phyloP scores from a whole-genome alignment of 2,888 invertebrate genomes.

The Scaeva pyrastri region DNA sequence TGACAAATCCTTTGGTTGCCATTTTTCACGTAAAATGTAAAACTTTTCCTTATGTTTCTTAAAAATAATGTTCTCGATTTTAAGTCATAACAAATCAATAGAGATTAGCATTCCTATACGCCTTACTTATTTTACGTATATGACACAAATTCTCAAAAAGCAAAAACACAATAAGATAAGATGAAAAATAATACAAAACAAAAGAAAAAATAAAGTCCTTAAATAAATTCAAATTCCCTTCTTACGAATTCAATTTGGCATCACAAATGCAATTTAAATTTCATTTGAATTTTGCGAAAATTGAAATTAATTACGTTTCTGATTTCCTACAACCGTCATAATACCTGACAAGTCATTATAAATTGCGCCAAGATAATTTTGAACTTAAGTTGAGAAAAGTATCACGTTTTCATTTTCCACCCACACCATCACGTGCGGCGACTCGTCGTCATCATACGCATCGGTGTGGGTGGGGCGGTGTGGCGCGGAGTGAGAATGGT shows the following conservation, averaged over 20 bases:
- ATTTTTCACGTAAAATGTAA: too few species aligned
- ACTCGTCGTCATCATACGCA: not conserved
- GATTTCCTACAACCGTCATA: constrained; percentile 28
- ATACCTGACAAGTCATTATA: constrained; percentile 59
- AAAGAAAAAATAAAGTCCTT: not conserved
- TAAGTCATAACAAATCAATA: too few species aligned
- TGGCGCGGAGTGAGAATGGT: too few species aligned
- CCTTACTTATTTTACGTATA: constrained; percentile 3
- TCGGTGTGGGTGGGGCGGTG: too few species aligned
- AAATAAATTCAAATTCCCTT: too few species aligned
- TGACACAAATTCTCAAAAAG: not conserved
- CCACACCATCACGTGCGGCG: not conserved
- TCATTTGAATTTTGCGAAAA: constrained; percentile 50
- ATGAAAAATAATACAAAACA: not conserved
- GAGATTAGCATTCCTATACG: constrained; percentile 4
- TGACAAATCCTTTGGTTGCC: too few species aligned
- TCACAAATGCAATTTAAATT: constrained; percentile 36
- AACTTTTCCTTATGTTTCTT: too few species aligned
- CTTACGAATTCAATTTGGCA: constrained; percentile 4
- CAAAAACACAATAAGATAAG: constrained; percentile 13
- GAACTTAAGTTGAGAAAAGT: constrained; percentile 7
- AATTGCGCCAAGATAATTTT: constrained; percentile 13
- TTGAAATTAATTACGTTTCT: constrained; percentile 59
- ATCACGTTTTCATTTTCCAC: constrained; percentile 44
- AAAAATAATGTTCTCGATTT: too few species aligned